Evolutionary conservation across 2,888 invertebrate genomes (phyloP).

Genomic region (Hemaris fuciformis): DNA sequence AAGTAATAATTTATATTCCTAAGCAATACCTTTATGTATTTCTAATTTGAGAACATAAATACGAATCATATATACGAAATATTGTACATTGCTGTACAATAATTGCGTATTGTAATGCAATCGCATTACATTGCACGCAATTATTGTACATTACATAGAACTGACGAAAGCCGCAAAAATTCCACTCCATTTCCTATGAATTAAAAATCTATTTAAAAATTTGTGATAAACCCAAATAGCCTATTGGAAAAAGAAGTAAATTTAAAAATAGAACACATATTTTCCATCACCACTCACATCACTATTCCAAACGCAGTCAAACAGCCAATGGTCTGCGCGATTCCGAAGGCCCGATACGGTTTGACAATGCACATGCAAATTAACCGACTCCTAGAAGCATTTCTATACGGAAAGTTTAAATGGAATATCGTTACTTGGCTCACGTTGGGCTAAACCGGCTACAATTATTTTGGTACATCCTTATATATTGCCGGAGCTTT

Average conservation of each 20-base stretch:
- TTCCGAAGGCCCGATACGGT: conserved; percentile 71
- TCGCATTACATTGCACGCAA: no score
- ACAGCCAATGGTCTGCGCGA: conserved; percentile 59
- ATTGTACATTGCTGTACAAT: no score
- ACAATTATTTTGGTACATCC: conserved; percentile 55
- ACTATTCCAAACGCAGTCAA: conserved; percentile 42
- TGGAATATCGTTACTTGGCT: conserved; percentile 49
- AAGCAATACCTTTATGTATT: no score
- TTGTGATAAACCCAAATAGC: no score
- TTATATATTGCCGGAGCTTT: conserved; percentile 18
- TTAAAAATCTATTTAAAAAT: not conserved
- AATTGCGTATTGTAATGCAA: no score
- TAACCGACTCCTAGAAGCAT: conserved; percentile 64
- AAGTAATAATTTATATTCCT: no score
- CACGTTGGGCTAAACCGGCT: conserved; percentile 61
- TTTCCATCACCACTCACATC: not conserved
- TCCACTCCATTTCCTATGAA: no score
- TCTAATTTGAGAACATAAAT: no score
- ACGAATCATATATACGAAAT: no score
- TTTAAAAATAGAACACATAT: not conserved
- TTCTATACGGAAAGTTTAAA: conserved; percentile 69
- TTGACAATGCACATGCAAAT: conserved; percentile 80
- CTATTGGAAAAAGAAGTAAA: not conserved
- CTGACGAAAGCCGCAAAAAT: no score
- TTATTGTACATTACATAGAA: no score